Percentiles rank a stretch among this genome's conserved stretches.
Evolutionary conservation across 2,888 invertebrate genomes (phyloP).

Genomic region (Mesochorus sp.): DNA sequence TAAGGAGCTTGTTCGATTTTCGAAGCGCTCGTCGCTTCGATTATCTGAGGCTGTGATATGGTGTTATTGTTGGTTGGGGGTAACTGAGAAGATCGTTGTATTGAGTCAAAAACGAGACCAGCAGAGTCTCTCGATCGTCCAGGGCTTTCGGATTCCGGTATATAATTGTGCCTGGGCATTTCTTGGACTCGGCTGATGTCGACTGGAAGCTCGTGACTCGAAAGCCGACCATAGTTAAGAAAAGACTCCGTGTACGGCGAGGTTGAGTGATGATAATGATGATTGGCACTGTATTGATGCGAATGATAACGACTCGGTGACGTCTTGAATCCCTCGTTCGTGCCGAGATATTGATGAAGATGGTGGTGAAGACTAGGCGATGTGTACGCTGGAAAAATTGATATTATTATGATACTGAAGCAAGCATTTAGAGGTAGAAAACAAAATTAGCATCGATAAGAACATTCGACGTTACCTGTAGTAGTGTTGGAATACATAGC

Average conservation of each 20-base stretch:
- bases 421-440: too few species aligned
- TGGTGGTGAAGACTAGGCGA: slow-evolving; percentile 78
- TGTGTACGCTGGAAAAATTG: slow-evolving; percentile 71
- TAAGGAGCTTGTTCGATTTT: slow-evolving; percentile 78
- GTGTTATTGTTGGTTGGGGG: slow-evolving; percentile 19
- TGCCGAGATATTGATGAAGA: slow-evolving; percentile 77
- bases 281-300: slow-evolving; percentile 73
- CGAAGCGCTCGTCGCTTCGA: slow-evolving; percentile 67
- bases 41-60: slow-evolving; percentile 67
- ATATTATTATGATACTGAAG: too few species aligned
- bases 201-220: slow-evolving; percentile 71
- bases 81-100: slow-evolving; percentile 53
- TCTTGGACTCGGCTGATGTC: slow-evolving; percentile 73
- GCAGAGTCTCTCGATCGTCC: slow-evolving; percentile 66
- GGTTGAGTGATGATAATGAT: slow-evolving; percentile 70
- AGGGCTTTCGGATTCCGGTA: slow-evolving; percentile 67
- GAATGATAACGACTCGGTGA: slow-evolving; percentile 75
- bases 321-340: slow-evolving; percentile 77
- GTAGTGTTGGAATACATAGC: slow-evolving; percentile 78
- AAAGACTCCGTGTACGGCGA: slow-evolving; percentile 75
- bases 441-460: too few species aligned
- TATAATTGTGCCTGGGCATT: slow-evolving; percentile 63
- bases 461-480: slow-evolving; percentile 70
- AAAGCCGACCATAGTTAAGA: slow-evolving; percentile 76
- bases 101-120: slow-evolving; percentile 49